A percentile compares a stretch with the other conserved stretches of the same genome.
Conservation (phyloP, 92 coral and sea anemone species). For the Bergia puertoricense region DNA sequence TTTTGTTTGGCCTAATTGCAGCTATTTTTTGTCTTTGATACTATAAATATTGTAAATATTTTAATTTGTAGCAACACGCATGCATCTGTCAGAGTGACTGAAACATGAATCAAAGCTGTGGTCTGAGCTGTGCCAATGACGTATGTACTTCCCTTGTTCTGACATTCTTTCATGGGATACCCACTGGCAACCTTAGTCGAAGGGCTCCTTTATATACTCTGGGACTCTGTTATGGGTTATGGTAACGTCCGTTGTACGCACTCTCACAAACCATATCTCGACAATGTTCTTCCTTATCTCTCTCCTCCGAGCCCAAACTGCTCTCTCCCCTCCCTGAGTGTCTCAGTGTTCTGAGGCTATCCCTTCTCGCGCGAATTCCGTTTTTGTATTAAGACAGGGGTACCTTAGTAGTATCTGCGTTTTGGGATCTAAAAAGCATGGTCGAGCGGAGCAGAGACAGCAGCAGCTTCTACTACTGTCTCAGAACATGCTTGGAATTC, state of each 20-base stretch:
- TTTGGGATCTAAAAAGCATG: not conserved
- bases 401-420: conserved; percentile 30
- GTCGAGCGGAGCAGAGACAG: not conserved
- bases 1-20: no score
- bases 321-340: not conserved
- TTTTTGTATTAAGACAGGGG: conserved; percentile 3
- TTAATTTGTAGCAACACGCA: no score
- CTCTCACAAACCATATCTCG: not conserved
- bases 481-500: conserved; percentile 19
- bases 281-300: not conserved
- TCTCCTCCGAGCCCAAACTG: not conserved
- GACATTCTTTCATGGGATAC: no score
- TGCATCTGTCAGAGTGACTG: no score
- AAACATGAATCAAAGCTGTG: no score
- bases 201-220: no score
- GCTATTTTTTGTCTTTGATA: no score
- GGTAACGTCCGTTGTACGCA: not conserved
- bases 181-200: no score
- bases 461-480: not conserved
- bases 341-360: not conserved
- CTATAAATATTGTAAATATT: no score
- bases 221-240: no score
- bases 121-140: no score
- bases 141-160: no score
- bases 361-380: not conserved